These are phyloP conservation scores for Poecilia latipinna DNA, from an alignment of 2,113 vertebrate species.

Conservation along the genomic window DNA sequence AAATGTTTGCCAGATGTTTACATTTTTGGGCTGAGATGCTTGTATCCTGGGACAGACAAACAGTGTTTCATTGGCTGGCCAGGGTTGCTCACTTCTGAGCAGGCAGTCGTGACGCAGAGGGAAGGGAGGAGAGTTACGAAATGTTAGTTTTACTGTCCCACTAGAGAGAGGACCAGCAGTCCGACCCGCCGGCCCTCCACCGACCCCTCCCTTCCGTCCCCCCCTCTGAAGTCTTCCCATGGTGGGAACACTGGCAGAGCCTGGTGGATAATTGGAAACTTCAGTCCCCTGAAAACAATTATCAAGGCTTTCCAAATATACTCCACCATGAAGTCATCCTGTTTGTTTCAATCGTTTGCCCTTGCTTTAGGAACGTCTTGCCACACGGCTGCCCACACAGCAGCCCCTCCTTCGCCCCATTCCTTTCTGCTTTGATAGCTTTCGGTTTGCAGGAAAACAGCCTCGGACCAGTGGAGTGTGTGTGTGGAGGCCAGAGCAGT, in stretches of 20 bases:
- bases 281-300: conserved; percentile 79
- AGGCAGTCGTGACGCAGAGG: conserved; percentile 59
- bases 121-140: conserved; percentile 43
- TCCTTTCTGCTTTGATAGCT: conserved; percentile 27
- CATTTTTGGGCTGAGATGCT: conserved; percentile 73
- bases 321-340: conserved; percentile 41
- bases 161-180: conserved; percentile 63
- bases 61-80: conserved; percentile 55
- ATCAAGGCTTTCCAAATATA: conserved; percentile 78
- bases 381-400: conserved; percentile 22
- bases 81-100: conserved; percentile 29
- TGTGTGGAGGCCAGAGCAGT: conserved; percentile 42
- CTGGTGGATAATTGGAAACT: conserved; percentile 76
- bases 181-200: conserved; percentile 52
- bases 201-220: conserved; percentile 17
- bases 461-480: conserved; percentile 8
- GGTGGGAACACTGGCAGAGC: conserved; percentile 65
- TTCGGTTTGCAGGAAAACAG: conserved; percentile 10
- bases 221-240: conserved; percentile 45
- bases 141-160: conserved; percentile 45
- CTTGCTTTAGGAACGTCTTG: conserved; percentile 53
- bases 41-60: conserved; percentile 68
- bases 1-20: conserved; percentile 83
- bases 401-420: conserved; percentile 9
- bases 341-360: conserved; percentile 42